phyloP scores from a whole-genome alignment of 2,888 invertebrate species.

The Lasiommata megera region DNA sequence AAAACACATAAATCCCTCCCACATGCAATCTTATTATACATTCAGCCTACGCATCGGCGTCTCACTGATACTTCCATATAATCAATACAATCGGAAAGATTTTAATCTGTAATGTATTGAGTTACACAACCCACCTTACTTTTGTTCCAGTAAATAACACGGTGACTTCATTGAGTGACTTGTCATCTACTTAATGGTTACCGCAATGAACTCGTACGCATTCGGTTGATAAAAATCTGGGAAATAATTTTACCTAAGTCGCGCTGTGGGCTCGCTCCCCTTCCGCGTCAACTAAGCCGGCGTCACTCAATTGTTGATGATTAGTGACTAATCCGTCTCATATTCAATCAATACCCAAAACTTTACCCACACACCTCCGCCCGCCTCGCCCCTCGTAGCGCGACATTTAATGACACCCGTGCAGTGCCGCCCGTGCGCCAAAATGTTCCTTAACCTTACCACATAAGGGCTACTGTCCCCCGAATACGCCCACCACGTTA shows the following conservation, averaged over 20 bases:
- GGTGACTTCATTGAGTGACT: conserved; percentile 6
- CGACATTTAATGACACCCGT: conserved; percentile 82
- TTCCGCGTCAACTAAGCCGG: conserved; percentile 51
- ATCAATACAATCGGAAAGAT: conserved; percentile 18
- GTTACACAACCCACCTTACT: conserved; percentile 3
- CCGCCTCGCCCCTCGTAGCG: conserved; percentile 74
- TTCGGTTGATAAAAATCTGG: conserved; percentile 5
- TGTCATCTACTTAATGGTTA: background rate
- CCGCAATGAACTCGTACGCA: conserved; percentile 10
- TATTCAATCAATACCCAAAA: conserved; percentile 82
- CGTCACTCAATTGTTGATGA: conserved; percentile 76
- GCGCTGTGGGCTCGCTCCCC: conserved; percentile 17
- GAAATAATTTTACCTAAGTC: background rate
- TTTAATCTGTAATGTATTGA: conserved; percentile 6
- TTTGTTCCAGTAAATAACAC: background rate
- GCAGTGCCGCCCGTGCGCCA: conserved; percentile 61
- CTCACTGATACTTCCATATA: conserved; percentile 8
- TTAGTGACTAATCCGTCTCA: conserved; percentile 79
- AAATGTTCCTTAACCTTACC: conserved; percentile 58
- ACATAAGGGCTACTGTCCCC: conserved; percentile 65
- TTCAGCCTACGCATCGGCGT: conserved; percentile 18
- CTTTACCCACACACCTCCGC: conserved; percentile 79
- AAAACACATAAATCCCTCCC: conserved; percentile 17
- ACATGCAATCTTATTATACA: conserved; percentile 11
- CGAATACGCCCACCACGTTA: conserved; percentile 76